Conservation (phyloP, 2,797 vertebrate species). For the Gadopsis bispinosus region DNA sequence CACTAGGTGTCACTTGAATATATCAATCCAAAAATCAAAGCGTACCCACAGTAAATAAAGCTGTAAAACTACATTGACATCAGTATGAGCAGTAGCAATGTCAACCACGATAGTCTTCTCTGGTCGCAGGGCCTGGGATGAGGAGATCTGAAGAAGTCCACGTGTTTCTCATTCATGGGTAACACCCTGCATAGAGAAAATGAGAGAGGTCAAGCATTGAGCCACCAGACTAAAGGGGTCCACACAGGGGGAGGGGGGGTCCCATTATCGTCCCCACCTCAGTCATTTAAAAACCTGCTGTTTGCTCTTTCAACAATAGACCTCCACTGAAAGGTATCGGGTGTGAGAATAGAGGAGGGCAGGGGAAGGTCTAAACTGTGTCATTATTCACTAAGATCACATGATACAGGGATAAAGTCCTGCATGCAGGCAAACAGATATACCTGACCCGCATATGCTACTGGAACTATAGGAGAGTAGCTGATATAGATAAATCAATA, state of each 20-base stretch:
- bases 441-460: slow-evolving; percentile 1
- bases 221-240: slow-evolving; percentile 58
- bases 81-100: slow-evolving; percentile 3
- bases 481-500: slow-evolving; percentile 55
- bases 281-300: slow-evolving; percentile 72
- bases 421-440: slow-evolving; percentile 37
- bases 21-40: slow-evolving; percentile 14
- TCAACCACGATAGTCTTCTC: slow-evolving; percentile 38
- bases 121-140: slow-evolving; percentile 48
- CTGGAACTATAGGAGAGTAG: slow-evolving; percentile 11
- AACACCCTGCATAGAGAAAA: slow-evolving; percentile 78
- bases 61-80: slow-evolving; percentile 27
- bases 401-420: slow-evolving; percentile 60
- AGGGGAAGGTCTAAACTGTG: slow-evolving; percentile 49
- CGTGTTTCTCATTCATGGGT: slow-evolving; percentile 73
- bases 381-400: slow-evolving; percentile 64
- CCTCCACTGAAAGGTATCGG: slow-evolving; percentile 69
- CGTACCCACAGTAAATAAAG: slow-evolving; percentile 8
- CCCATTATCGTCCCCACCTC: slow-evolving; percentile 70
- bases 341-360: slow-evolving; percentile 59
- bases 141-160: slow-evolving; percentile 68
- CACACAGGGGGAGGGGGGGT: slow-evolving; percentile 44
- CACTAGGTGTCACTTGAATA: slow-evolving; percentile 15
- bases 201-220: slow-evolving; percentile 64
- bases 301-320: slow-evolving; percentile 80